phyloP scores from a whole-genome alignment of 2,113 vertebrate species.

The Jacana jacana region DNA sequence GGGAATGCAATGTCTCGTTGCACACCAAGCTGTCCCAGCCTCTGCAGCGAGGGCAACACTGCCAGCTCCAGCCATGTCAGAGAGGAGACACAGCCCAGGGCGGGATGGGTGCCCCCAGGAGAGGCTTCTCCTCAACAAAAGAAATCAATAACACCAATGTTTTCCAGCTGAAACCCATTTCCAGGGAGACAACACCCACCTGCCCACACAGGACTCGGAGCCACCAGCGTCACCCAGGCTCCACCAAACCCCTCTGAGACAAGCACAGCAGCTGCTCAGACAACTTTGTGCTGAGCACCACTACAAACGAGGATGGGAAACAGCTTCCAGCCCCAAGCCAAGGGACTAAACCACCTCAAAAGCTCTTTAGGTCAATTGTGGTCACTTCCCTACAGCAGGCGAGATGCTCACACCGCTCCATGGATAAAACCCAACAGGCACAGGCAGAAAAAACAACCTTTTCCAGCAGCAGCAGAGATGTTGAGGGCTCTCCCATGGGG shows the following conservation, averaged over 20 bases:
- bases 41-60: neutral
- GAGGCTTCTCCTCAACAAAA: neutral
- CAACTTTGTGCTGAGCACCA: neutral
- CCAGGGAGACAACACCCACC: fast-evolving
- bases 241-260: fast-evolving
- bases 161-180: neutral
- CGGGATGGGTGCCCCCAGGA: fast-evolving
- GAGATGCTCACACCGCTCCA: fast-evolving
- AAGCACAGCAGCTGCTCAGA: fast-evolving
- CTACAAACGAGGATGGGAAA: fast-evolving
- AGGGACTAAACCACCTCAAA: neutral
- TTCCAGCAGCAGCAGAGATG: too few relatives aligned
- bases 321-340: fast-evolving
- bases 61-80: fast-evolving
- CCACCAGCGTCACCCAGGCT: neutral
- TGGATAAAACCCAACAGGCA: too few relatives aligned
- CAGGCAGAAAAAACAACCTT: fast-evolving
- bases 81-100: fast-evolving
- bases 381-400: neutral
- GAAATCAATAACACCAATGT: neutral
- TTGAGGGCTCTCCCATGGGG: fast-evolving
- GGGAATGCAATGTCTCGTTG: neutral
- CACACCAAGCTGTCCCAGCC: neutral
- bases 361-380: too few relatives aligned
- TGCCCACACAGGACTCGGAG: neutral